Conservation (phyloP, 2,797 vertebrate species). For the Arnoldichthys spilopterus region DNA sequence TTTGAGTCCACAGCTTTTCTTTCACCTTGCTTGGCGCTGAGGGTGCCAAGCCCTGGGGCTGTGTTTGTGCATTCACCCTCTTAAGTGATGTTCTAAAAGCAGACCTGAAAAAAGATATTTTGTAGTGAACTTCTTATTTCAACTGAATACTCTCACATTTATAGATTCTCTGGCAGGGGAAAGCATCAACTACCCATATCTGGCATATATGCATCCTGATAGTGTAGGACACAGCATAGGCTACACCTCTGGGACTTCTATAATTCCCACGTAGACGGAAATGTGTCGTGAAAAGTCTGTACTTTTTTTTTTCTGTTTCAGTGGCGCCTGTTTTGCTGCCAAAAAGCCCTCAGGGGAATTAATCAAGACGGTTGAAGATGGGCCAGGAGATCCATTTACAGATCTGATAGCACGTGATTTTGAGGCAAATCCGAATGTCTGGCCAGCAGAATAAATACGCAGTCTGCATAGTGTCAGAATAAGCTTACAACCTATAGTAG, state of each 20-base stretch:
- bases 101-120: neutral
- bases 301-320: constrained; percentile 13
- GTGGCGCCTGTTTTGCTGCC: constrained; percentile 30
- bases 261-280: constrained; percentile 22
- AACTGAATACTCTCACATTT: neutral
- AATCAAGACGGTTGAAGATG: constrained; percentile 13
- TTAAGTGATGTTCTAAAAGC: neutral
- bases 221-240: constrained; percentile 32
- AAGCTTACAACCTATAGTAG: constrained; percentile 18
- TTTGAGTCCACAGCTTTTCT: neutral
- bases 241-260: constrained; percentile 14
- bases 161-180: neutral
- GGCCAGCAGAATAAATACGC: constrained; percentile 33
- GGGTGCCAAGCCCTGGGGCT: neutral
- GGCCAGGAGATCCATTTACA: constrained; percentile 35
- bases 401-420: constrained; percentile 45
- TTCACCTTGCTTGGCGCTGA: neutral
- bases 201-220: neutral
- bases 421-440: constrained; percentile 38
- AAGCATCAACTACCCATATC: neutral
- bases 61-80: neutral
- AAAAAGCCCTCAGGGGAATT: constrained; percentile 30
- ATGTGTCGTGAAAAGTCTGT: constrained; percentile 13
- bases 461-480: constrained; percentile 23
- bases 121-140: neutral